Evolutionary conservation across 2,888 invertebrate genomes (phyloP), one percentile per base, ranked within the genome.

Genomic region (Chrysina gloriosa): DNA sequence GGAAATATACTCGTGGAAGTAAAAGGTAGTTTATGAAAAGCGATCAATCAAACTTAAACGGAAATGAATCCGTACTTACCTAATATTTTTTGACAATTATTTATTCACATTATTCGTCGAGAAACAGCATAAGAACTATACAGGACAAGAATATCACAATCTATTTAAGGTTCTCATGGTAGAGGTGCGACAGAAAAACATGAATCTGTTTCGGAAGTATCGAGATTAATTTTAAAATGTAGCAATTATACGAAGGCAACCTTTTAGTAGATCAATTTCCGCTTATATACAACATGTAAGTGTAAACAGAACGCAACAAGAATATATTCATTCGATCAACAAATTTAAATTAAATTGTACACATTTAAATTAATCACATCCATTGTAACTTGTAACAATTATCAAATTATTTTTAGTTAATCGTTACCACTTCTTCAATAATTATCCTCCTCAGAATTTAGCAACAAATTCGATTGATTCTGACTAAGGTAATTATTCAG

Each of bases 101-200:
- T 52, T 52, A 52, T 52, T 52, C 52, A 52, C 52, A 52, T 25
- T 58, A 42, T 61, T 61, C 25, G 45, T 61, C 23, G 36, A 61
- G 39, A 27, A 61, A 42, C 42, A 61, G 58, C 58, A 42, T 45
- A 61, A 42, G 58, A 61, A 61, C 58, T 61, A 61, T 61, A 61
- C 27, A 61, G 58, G 42, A 61, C 42, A 61, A 42, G 58, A 47
- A 66, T 66, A 66, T 66, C 66, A 66, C 66, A 66, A 58, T 66
- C 66, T 66, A 66, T 66, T n/a, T 52, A 66, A 66, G 66, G 66
- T 66, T 66, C 45, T 58, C 56, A 48, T 66, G 66, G 66, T 66
- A 66, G 54, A 52, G 29, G 56, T 65, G 58, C 42, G 58, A 61
- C 42, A 61, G 58, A 61, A 45, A 42, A 5, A 42, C 45, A 27